Conservation (phyloP, 1,140 invertebrate species). For the Pteromalus puparum region DNA sequence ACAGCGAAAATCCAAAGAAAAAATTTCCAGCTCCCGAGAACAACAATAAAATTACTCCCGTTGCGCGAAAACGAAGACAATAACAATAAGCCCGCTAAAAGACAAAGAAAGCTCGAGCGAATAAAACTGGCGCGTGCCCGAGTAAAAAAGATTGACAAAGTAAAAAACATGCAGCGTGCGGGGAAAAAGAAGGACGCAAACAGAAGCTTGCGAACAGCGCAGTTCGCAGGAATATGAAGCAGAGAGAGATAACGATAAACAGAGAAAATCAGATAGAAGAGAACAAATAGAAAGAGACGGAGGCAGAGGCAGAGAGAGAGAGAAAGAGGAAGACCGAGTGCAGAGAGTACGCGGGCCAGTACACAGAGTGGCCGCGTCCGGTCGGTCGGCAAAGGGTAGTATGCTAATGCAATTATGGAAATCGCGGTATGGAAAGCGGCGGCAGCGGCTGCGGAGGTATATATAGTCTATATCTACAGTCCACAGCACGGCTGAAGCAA, state of each 20-base stretch:
- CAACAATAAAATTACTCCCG: too few relatives aligned
- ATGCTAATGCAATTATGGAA: slow-evolving; percentile 68
- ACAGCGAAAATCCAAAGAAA: too few relatives aligned
- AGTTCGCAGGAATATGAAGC: background rate
- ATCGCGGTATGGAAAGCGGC: slow-evolving; percentile 63
- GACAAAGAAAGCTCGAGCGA: too few relatives aligned
- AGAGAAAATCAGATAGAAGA: slow-evolving; percentile 21
- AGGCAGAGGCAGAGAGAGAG: slow-evolving; percentile 12
- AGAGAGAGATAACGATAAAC: slow-evolving; percentile 19
- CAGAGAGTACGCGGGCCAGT: background rate
- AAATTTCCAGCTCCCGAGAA: too few relatives aligned
- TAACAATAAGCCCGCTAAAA: too few relatives aligned
- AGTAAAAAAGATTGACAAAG: too few relatives aligned
- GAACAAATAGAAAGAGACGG: background rate
- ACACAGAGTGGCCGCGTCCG: slow-evolving; percentile 4
- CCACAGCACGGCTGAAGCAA: background rate
- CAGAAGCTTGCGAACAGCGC: background rate
- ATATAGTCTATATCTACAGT: too few relatives aligned
- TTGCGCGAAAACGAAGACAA: too few relatives aligned
- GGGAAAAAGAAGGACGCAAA: background rate
- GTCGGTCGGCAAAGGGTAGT: slow-evolving; percentile 55
- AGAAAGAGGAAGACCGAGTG: slow-evolving; percentile 9
- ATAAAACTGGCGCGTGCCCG: too few relatives aligned
- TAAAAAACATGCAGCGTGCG: too few relatives aligned
- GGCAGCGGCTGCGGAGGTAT: background rate